Evolutionary conservation across 2,888 invertebrate genomes (phyloP).

Genomic region (Drosophila multiciliata): DNA sequence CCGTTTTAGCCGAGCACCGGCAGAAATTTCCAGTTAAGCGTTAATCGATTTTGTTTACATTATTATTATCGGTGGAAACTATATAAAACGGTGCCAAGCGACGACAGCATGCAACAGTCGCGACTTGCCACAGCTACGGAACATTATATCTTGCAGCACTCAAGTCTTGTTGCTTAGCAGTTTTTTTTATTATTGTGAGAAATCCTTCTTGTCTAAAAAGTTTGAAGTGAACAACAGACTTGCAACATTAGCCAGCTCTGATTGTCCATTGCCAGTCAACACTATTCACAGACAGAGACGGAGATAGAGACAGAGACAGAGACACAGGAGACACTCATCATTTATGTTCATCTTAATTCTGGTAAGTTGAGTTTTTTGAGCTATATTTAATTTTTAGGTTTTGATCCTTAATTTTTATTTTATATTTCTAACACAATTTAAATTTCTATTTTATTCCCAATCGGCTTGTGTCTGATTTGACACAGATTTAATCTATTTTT

Average conservation of each 20-base stretch:
- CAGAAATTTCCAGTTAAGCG: constrained; percentile 4
- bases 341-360: not conserved
- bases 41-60: not conserved
- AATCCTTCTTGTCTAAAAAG: not conserved
- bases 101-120: constrained; percentile 8
- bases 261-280: not conserved
- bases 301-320: too few species aligned
- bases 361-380: not conserved
- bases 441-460: not conserved
- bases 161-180: not conserved
- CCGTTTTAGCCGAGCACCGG: constrained; percentile 12
- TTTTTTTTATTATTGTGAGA: not conserved
- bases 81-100: constrained; percentile 18
- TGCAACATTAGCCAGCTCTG: not conserved
- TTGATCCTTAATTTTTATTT: not conserved
- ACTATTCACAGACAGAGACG: not conserved
- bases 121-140: not conserved
- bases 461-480: not conserved
- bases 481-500: not conserved
- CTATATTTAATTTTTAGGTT: not conserved
- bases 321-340: not conserved
- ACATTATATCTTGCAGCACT: not conserved
- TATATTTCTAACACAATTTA: not conserved
- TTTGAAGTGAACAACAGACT: not conserved
- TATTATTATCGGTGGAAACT: not conserved